phyloP scores from a whole-genome alignment of 2,113 vertebrate genomes.

The Pithys albifrons region DNA sequence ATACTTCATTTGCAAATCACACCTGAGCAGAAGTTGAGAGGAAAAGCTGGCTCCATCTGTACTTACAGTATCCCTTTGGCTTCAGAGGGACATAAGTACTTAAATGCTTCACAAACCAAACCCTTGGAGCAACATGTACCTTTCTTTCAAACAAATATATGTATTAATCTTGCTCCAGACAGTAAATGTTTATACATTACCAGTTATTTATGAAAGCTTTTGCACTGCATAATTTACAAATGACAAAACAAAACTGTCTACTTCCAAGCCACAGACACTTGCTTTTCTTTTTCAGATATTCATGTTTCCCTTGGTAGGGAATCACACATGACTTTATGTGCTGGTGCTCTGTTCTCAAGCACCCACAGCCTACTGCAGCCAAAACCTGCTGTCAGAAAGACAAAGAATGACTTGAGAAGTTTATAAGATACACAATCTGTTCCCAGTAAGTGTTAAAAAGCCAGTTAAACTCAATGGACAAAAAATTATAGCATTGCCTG shows the following conservation, averaged over 20 bases:
- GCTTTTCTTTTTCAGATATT: neutral
- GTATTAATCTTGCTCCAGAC: slow-evolving; percentile 36
- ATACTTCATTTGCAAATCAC: slow-evolving; percentile 53
- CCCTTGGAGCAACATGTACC: neutral
- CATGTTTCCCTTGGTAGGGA: neutral
- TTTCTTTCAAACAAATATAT: slow-evolving; percentile 4
- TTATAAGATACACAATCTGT: neutral
- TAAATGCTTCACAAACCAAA: neutral
- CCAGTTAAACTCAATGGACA: neutral
- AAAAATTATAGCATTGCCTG: neutral
- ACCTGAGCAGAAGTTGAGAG: slow-evolving; percentile 22
- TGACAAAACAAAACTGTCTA: neutral
- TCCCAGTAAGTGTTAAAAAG: neutral
- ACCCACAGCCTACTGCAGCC: neutral
- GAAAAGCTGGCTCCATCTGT: neutral
- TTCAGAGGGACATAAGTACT: neutral
- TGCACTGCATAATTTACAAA: slow-evolving; percentile 45
- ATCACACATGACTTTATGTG: neutral
- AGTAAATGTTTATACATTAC: slow-evolving; percentile 34
- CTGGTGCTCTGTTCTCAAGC: neutral
- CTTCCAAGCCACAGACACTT: neutral
- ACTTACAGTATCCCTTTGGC: neutral
- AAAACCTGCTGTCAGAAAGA: neutral
- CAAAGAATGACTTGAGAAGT: neutral
- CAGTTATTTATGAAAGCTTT: slow-evolving; percentile 46